A percentile compares a stretch with the other conserved stretches of the same genome.
Conservation (phyloP, 2,797 vertebrate species). For the Schizopygopsis pylzovi region DNA sequence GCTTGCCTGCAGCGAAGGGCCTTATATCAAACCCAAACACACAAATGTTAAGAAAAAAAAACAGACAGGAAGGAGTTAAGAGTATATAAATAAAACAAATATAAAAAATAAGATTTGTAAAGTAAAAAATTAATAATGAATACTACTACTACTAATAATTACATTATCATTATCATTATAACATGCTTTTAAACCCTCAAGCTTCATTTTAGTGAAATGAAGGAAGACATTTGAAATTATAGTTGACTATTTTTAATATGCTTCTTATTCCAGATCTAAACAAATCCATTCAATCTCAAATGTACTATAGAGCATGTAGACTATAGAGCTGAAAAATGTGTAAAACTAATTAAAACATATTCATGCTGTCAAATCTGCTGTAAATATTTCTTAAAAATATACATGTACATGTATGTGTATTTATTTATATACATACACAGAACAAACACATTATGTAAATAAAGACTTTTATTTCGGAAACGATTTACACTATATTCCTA, state of each 20-base stretch:
- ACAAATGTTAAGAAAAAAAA: not conserved
- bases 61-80: not conserved
- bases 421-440: not conserved
- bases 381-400: too few species aligned
- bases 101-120: too few species aligned
- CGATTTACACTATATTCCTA: not conserved
- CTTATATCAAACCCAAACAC: conserved; percentile 15
- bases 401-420: not conserved
- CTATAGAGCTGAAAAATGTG: not conserved
- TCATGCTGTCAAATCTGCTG: too few species aligned
- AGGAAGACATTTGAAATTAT: not conserved
- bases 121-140: too few species aligned
- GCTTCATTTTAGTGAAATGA: not conserved
- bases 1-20: not conserved
- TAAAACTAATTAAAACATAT: too few species aligned
- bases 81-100: too few species aligned
- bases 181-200: not conserved
- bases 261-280: not conserved
- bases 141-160: too few species aligned
- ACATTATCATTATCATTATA: too few species aligned
- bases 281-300: not conserved
- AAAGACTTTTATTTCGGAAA: too few species aligned
- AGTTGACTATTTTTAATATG: not conserved
- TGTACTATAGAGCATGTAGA: not conserved
- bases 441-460: too few species aligned